phyloP scores from a whole-genome alignment of 2,888 invertebrate species.

The Tenthredo scrophulariae region DNA sequence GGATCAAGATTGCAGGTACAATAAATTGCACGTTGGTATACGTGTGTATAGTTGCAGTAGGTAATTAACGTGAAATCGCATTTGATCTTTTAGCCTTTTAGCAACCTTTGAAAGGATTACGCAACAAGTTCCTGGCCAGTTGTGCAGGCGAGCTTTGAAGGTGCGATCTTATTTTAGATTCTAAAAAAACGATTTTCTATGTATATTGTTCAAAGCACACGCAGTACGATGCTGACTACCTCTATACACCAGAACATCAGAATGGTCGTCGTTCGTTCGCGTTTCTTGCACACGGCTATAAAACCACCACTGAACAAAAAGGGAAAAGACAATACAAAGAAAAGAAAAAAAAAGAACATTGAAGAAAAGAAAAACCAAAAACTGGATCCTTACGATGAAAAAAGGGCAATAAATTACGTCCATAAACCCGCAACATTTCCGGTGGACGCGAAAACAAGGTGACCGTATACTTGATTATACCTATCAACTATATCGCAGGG shows the following conservation, averaged over 20 bases:
- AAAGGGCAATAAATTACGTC: background rate
- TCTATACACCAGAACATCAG: background rate
- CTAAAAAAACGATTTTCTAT: constrained; percentile 57
- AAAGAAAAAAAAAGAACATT: too few species aligned
- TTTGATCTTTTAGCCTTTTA: constrained; percentile 23
- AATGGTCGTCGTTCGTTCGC: background rate
- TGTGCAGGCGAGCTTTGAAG: constrained; percentile 55
- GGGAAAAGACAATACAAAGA: background rate
- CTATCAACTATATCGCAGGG: background rate
- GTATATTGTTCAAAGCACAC: constrained; percentile 15
- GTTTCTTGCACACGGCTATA: background rate
- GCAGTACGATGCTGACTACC: constrained; percentile 7
- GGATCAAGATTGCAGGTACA: background rate
- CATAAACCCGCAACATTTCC: constrained; percentile 1
- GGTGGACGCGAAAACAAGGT: background rate
- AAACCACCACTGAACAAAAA: background rate
- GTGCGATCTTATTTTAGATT: constrained; percentile 63
- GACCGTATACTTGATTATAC: background rate
- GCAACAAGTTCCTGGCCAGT: constrained; percentile 22
- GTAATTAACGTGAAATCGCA: constrained; percentile 37
- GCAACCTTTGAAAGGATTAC: constrained; percentile 16
- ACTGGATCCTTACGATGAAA: background rate
- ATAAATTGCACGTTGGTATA: constrained; percentile 19
- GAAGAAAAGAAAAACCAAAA: background rate
- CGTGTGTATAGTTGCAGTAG: background rate